Conservation (phyloP, 2,888 invertebrate species). For the Melipona beecheii region DNA sequence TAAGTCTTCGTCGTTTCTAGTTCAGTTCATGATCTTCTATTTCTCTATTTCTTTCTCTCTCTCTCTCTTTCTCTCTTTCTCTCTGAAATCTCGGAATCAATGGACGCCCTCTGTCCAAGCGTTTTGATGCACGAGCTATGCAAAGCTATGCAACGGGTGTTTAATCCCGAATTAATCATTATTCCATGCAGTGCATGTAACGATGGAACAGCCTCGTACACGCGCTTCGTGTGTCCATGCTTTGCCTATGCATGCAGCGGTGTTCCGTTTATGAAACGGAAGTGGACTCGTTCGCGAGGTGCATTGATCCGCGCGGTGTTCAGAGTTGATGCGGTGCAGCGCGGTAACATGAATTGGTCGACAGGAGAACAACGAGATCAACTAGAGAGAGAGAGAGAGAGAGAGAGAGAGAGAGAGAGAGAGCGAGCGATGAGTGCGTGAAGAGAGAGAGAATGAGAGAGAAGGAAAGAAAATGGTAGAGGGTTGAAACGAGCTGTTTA, state of each 20-base stretch:
- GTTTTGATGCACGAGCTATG: constrained; percentile 22
- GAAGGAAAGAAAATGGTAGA: constrained; percentile 17
- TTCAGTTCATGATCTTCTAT: no score
- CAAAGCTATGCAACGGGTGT: constrained; percentile 8
- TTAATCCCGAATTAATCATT: constrained; percentile 57
- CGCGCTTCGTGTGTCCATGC: constrained; percentile 3
- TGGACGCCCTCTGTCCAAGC: constrained; percentile 20
- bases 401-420: not conserved
- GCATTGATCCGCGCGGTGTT: constrained; percentile 66
- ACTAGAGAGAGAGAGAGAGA: constrained; percentile 1
- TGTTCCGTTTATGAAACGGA: constrained; percentile 39
- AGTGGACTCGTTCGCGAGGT: constrained; percentile 61
- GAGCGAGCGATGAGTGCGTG: not conserved
- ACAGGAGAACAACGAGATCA: constrained; percentile 19
- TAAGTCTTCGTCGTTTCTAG: no score
- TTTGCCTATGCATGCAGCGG: not conserved
- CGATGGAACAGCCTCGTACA: constrained; percentile 10
- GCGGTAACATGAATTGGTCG: constrained; percentile 39
- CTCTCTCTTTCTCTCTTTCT: not conserved
- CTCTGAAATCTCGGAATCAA: not conserved
- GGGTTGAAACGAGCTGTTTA: constrained; percentile 69
- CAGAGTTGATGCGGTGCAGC: constrained; percentile 30
- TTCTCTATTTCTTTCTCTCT: no score
- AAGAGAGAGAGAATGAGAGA: not conserved
- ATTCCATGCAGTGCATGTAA: constrained; percentile 42